Base-by-base conservation (phyloP, 2,888 invertebrate genomes). In the Pyrocoelia pectoralis region DNA sequence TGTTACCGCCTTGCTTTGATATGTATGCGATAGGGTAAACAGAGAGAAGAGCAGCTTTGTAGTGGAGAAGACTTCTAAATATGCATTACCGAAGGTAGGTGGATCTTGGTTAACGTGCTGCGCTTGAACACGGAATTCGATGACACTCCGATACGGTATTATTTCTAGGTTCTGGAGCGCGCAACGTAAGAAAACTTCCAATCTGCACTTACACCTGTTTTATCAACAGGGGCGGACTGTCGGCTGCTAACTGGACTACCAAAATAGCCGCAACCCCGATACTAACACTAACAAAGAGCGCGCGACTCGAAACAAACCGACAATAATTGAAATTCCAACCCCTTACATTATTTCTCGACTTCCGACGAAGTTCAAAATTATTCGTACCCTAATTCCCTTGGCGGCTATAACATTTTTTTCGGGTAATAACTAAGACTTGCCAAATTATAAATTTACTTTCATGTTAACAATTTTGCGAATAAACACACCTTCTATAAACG, bases 11-110 rank as follows among this genome's bases (percentile, higher is more conserved):
- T 70, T 67, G 57, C 70, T 72, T 71, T 71, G 73, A 71, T 72
- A 71, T 74, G 70, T 72, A 71, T 70, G 69, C 71, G 73, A 74
- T 72, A 72, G 75, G 75, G 73, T 74, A 75, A 76, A 74, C 73
- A 73, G 73, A 72, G 72, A 72, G 49, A 65, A 63, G 66, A 61
- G 62, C 54, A 56, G 58, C 61, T 62, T 60, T 63, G 63, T 58
- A 52, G 56, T 55, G 59, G 65, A 67, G 66, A 69, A 69, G 66
- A 68, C 62, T 60, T 65, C 66, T 69, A 69, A 69, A 70, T 63
- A 60, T 56, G 54, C 41, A 58, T 59, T 61, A 65, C 56, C 58
- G 52, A 48, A 67, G 65, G 67, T 66, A 64, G 69, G 67, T 57
- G 62, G 62, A 62, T 63, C 49, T 51, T 8, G 64, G 67, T 60